Base-by-base conservation (phyloP, 2,888 invertebrate genomes). In the Stenolophus ochropezus region DNA sequence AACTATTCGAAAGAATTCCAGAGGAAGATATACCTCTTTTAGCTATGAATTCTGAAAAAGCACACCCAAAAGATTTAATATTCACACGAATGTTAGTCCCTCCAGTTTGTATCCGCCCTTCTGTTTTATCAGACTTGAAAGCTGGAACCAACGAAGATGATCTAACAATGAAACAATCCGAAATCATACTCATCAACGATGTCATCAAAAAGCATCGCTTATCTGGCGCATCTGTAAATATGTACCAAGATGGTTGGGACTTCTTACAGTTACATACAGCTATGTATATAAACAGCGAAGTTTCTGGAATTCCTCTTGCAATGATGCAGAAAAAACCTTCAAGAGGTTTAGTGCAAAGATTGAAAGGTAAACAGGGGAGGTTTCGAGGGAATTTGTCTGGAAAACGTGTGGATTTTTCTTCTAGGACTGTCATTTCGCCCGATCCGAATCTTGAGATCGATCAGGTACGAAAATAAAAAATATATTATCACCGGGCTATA, bases 361-460 rank as follows among this genome's bases (percentile, higher is more conserved):
- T 99, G 56, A 99, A 98, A 89, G 98, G 99, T 78, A 99, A 99
- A 90, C 98, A 99, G 89, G 99, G 99, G 23, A 93, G 99, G 73
- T 99, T 99, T 90, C 94, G 99, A 74, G 98, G 98, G 5, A 99
- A 99, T 91, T 91, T 99, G 73, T 98, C 98, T 0, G 99, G 99
- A 56, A 99, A 99, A 90, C 93, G 99, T 86, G 99, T 99, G 0
- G 98, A 99, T 89, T 99, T 98, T 90, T 98, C 98, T 79, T 96
- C 97, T 77, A 93, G 99, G 86, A 99, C 99, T 71, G 99, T 99
- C 75, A 99, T 99, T 85, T 99, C 99, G 0, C 99, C 99, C 0
- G 99, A 99, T 91, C 99, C 99, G 0, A 99, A 99, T 90, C 91
- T 99, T 83, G 94, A 96, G 89, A 99, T 99, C 84, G 97, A 99